phyloP scores from a whole-genome alignment of 1,140 invertebrate genomes.

The Tetragonula clypearis region DNA sequence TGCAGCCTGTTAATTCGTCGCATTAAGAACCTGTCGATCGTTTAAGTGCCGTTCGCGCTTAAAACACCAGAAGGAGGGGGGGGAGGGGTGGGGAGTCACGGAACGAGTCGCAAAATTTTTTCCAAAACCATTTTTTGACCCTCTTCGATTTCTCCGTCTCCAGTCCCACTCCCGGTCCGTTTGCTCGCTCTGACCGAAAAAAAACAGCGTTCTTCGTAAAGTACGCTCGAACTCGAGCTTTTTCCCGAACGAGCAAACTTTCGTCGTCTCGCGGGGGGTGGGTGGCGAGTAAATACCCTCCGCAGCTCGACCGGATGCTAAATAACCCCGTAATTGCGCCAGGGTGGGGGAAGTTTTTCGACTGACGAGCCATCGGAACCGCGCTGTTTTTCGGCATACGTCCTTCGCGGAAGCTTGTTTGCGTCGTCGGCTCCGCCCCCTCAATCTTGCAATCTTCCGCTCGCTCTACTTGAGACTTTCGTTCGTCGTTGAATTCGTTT shows the following conservation, averaged over 20 bases:
- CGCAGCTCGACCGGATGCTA: neutral
- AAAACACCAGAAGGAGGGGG: too few relatives aligned
- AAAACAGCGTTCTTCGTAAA: neutral
- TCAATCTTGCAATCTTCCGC: neutral
- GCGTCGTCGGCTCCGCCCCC: neutral
- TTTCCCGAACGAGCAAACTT: constrained; percentile 18
- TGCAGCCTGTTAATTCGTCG: too few relatives aligned
- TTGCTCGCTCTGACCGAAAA: neutral
- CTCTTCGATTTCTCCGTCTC: neutral
- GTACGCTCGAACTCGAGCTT: neutral
- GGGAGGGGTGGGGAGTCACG: too few relatives aligned
- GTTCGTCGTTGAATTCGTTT: neutral
- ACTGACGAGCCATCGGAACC: neutral
- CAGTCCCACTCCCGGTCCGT: neutral
- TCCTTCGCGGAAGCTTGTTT: neutral
- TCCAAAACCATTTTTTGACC: too few relatives aligned
- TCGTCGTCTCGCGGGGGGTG: neutral
- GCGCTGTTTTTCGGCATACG: neutral
- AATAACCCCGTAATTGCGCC: constrained; percentile 22
- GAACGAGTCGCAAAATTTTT: too few relatives aligned
- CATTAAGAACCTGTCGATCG: too few relatives aligned
- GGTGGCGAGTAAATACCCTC: constrained; percentile 10
- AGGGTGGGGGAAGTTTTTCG: neutral
- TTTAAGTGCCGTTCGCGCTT: too few relatives aligned
- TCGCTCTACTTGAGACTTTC: neutral